Evolutionary conservation across 2,113 vertebrate genomes (phyloP).

Genomic region (Dascyllus trimaculatus): DNA sequence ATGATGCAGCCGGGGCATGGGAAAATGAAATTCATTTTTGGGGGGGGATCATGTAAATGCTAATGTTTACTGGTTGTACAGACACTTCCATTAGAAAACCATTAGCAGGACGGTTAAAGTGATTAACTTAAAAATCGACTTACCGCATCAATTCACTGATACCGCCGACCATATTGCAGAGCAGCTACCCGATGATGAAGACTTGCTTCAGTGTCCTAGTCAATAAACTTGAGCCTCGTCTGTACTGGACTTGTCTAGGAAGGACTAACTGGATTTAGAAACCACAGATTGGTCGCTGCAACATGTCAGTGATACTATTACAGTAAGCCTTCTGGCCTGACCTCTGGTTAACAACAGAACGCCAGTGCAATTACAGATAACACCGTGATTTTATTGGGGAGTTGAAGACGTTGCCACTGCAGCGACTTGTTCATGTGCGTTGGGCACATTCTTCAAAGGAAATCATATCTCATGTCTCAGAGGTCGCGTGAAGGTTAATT

Average conservation of each 20-base stretch:
- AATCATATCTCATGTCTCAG: constrained; percentile 9
- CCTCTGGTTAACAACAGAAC: constrained; percentile 32
- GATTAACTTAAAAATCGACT: constrained; percentile 58
- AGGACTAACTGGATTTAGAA: constrained; percentile 48
- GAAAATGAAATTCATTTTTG: constrained; percentile 43
- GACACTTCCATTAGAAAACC: constrained; percentile 56
- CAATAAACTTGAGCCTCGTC: constrained; percentile 16
- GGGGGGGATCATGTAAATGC: constrained; percentile 47
- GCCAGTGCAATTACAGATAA: constrained; percentile 41
- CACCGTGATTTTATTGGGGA: constrained; percentile 19
- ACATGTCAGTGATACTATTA: constrained; percentile 49
- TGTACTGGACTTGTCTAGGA: background rate
- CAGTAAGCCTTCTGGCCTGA: constrained; percentile 35
- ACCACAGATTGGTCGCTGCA: constrained; percentile 24
- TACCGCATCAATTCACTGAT: constrained; percentile 39
- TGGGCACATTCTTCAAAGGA: constrained; percentile 6
- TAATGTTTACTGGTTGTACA: constrained; percentile 65
- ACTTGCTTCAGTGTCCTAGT: constrained; percentile 2
- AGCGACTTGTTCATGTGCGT: constrained; percentile 3
- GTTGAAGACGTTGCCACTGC: constrained; percentile 20
- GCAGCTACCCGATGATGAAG: constrained; percentile 15
- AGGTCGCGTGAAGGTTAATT: constrained; percentile 27
- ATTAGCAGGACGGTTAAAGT: constrained; percentile 54
- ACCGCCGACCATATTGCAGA: constrained; percentile 12
- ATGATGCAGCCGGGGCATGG: constrained; percentile 24